Evolutionary conservation across 2,113 vertebrate genomes (phyloP), one percentile per base, ranked within the genome.

Genomic region (Nycticorax nycticorax): DNA sequence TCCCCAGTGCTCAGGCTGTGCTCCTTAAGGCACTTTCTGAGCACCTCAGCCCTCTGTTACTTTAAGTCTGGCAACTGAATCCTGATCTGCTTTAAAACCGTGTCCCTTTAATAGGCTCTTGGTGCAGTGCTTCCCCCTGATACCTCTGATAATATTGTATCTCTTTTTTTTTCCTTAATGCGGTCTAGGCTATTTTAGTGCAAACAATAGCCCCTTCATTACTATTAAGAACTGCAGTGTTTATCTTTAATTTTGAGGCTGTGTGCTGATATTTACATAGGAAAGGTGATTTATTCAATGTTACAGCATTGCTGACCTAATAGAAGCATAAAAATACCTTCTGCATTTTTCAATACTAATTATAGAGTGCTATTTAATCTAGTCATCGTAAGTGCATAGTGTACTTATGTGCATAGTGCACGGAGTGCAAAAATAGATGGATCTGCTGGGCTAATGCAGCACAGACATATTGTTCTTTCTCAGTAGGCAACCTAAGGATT

Each of bases 331-430:
- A 56, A 88, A 85, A 81, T 21, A 32, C 57, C 71, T 32, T 32
- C 72, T 95, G 85, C 86, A 48, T 85, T 94, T 95, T 84, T 57
- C 75, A 96, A 80, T 86, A 71, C 95, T 88, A 75, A 91, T 95
- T 94, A 97, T 87, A 95, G 94, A 73, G 85, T 0, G 4, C 47
- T 71, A 3, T 91, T 93, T 92, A 72, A 92, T 85, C 85, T 60
- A 95, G 76, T 50, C 82, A 89, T 71, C 14, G 1, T 68, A 52
- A 93, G 88, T 90, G 93, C 91, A 48, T 8, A 4, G 62, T 33
- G 91, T 78, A 41, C 94, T 92, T 79, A 82, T 30, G 56, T 23
- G 48, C 62, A 67, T n/a, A 82, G 52, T 92, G 86, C 78, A 79
- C 43, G 48, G 68, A 55, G 48, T 69, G 71, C 83, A 95, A 80